Evolutionary conservation across 2,888 invertebrate species (phyloP).

Genomic region (Leucoma salicis): DNA sequence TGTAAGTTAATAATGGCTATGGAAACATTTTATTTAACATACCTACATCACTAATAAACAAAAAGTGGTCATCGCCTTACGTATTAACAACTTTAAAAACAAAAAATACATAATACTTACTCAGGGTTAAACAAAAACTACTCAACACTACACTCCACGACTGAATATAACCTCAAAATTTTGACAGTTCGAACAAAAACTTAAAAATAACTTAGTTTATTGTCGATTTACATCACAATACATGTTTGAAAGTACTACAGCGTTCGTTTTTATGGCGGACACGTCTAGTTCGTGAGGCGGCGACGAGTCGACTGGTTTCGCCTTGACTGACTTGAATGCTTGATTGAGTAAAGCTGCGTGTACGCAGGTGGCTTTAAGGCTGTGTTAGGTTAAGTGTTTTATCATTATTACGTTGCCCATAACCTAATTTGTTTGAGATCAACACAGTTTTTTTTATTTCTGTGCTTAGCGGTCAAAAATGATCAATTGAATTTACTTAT

Average conservation of each 20-base stretch:
- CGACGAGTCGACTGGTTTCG: constrained; percentile 41
- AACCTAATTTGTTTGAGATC: no score
- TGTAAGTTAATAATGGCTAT: no score
- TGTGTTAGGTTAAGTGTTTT: neutral
- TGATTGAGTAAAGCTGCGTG: constrained; percentile 49
- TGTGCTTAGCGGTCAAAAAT: no score
- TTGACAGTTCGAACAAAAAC: constrained; percentile 39
- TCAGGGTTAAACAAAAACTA: neutral
- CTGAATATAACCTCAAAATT: constrained; percentile 37
- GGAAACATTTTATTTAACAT: no score
- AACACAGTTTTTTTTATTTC: no score
- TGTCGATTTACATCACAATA: constrained; percentile 15
- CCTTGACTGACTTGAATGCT: constrained; percentile 39
- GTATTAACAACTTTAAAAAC: constrained; percentile 6
- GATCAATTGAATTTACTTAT: no score
- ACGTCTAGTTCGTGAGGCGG: constrained; percentile 36
- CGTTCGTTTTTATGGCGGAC: constrained; percentile 13
- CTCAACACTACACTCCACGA: constrained; percentile 12
- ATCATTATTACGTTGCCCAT: no score
- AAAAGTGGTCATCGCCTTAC: neutral
- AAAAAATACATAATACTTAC: constrained; percentile 13
- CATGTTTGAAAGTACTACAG: constrained; percentile 16
- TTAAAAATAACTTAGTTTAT: neutral
- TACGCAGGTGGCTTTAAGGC: constrained; percentile 39
- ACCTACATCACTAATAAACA: no score